These are phyloP conservation scores for Melipona bicolor DNA, from an alignment of 2,888 invertebrate genomes.

Conservation along the genomic window DNA sequence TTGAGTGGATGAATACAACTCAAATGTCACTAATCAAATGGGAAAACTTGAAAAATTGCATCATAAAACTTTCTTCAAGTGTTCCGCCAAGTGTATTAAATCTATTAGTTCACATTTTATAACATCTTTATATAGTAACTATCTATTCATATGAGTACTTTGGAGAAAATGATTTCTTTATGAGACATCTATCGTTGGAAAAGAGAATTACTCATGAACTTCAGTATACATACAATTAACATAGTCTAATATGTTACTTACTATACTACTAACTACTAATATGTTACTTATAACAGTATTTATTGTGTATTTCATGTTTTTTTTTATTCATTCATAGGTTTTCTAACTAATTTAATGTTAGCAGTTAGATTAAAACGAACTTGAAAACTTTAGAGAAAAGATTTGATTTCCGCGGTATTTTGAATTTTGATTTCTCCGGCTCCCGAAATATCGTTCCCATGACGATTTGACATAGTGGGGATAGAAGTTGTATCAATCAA, in stretches of 20 bases:
- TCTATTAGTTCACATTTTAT: constrained; percentile 36
- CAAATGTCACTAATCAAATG: constrained; percentile 71
- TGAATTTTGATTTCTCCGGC: neutral
- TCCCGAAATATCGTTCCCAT: constrained; percentile 24
- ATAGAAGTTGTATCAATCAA: constrained; percentile 40
- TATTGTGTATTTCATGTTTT: neutral
- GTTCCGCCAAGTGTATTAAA: constrained; percentile 76
- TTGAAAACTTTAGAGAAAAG: neutral
- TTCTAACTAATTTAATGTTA: neutral
- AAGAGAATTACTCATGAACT: constrained; percentile 24
- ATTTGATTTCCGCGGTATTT: neutral
- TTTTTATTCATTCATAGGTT: neutral
- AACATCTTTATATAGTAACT: constrained; percentile 64
- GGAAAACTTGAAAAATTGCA: constrained; percentile 61
- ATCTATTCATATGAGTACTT: constrained; percentile 18
- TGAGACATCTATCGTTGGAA: constrained; percentile 60
- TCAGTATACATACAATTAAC: neutral
- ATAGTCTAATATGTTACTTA: too few relatives aligned
- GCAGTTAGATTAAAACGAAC: neutral
- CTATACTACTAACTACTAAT: neutral
- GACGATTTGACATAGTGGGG: constrained; percentile 22
- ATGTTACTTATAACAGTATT: neutral
- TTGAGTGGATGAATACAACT: constrained; percentile 45
- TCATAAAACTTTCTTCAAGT: too few relatives aligned
- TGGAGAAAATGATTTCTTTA: constrained; percentile 46